phyloP scores from a whole-genome alignment of 1,140 invertebrate species.

The Macrostomum lignano region DNA sequence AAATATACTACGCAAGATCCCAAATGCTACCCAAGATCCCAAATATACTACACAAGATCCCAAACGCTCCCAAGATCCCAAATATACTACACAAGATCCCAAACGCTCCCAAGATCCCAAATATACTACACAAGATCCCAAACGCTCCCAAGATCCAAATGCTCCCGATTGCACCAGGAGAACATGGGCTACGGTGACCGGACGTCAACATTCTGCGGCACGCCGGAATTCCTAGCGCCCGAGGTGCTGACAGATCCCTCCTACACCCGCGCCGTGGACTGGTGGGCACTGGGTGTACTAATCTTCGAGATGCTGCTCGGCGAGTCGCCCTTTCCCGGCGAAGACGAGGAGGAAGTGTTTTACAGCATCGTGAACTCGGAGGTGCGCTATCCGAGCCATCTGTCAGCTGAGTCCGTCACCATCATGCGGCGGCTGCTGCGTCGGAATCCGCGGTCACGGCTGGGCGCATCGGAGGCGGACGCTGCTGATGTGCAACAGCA shows the following conservation, averaged over 20 bases:
- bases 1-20: no score
- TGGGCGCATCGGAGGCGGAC: conserved; percentile 86
- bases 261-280: conserved; percentile 91
- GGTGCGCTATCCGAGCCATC: conserved; percentile 80
- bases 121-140: no score
- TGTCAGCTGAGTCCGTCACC: conserved; percentile 84
- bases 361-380: conserved; percentile 98
- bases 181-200: conserved; percentile 89
- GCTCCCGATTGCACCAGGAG: no score
- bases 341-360: conserved; percentile 99
- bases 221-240: conserved; percentile 88
- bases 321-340: conserved; percentile 95
- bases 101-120: no score
- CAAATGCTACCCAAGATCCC: no score
- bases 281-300: conserved; percentile 96
- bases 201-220: conserved; percentile 91
- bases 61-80: no score
- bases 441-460: conserved; percentile 76
- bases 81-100: no score
- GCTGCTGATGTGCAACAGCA: conserved; percentile 87
- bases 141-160: no score
- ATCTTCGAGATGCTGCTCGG: conserved; percentile 99
- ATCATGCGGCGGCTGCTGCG: conserved; percentile 87
- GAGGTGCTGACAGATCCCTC: conserved; percentile 93
- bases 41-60: no score